Conservation (phyloP, 2,797 vertebrate genomes). For the Arnoldichthys spilopterus region DNA sequence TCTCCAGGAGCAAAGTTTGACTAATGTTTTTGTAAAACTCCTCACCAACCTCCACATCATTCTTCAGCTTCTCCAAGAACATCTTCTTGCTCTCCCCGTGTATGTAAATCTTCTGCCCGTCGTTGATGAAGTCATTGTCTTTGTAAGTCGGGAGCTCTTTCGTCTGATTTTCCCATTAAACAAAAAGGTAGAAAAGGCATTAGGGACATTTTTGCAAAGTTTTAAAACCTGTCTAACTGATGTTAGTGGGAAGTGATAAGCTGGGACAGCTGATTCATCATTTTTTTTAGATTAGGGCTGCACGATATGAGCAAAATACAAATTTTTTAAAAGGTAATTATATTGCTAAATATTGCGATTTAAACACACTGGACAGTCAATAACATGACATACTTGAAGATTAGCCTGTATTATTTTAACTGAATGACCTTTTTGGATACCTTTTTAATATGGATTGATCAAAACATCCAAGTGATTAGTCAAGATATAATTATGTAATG, state of each 20-base stretch:
- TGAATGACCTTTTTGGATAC: too few species aligned
- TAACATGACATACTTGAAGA: too few species aligned
- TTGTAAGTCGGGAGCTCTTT: slow-evolving; percentile 99
- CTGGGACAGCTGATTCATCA: not conserved
- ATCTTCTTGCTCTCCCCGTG: slow-evolving; percentile 95
- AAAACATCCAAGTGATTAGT: not conserved
- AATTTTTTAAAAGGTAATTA: too few species aligned
- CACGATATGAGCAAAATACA: not conserved
- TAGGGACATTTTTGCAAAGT: not conserved
- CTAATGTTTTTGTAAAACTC: slow-evolving; percentile 34
- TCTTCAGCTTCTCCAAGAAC: slow-evolving; percentile 96
- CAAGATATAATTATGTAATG: not conserved
- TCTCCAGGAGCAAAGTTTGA: not conserved
- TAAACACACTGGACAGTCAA: too few species aligned
- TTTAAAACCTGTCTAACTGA: not conserved
- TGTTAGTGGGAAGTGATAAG: not conserved
- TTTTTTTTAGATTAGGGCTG: not conserved
- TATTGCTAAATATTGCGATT: too few species aligned
- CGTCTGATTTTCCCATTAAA: slow-evolving; percentile 76
- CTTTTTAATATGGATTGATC: too few species aligned
- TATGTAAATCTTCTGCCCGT: slow-evolving; percentile 96
- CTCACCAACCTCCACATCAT: slow-evolving; percentile 91
- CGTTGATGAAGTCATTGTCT: slow-evolving; percentile 99
- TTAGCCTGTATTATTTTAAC: too few species aligned
- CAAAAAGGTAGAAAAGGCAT: not conserved